Percentiles rank a stretch among this genome's conserved stretches.
Conservation (phyloP, 2,888 invertebrate species). For the Drosophila falleni region DNA sequence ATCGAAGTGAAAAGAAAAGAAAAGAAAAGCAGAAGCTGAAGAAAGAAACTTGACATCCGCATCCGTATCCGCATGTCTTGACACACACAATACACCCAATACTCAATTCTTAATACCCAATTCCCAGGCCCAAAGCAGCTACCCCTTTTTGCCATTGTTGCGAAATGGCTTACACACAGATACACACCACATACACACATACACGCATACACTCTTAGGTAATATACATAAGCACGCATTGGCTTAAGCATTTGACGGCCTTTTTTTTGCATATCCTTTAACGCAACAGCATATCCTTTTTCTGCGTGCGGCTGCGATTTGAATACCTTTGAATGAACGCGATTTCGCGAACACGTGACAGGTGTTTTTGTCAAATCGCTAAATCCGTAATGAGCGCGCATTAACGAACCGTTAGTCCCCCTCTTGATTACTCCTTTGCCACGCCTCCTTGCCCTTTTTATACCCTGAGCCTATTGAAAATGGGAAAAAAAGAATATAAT, state of each 20-base stretch:
- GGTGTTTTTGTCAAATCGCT: conserved; percentile 43
- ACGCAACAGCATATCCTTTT: conserved; percentile 23
- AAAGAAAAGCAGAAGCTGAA: background rate
- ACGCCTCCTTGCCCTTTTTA: background rate
- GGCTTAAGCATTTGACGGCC: conserved; percentile 39
- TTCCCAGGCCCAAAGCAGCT: conserved; percentile 26
- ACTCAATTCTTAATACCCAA: conserved; percentile 38
- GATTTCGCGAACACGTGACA: conserved; percentile 20
- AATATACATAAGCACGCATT: conserved; percentile 21
- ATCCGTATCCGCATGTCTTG: conserved; percentile 26
- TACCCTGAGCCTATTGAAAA: too few relatives aligned
- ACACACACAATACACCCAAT: conserved; percentile 36
- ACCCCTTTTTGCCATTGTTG: conserved; percentile 53
- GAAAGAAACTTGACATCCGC: conserved; percentile 20
- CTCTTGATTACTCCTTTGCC: background rate
- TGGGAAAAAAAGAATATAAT: too few relatives aligned
- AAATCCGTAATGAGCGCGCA: conserved; percentile 50
- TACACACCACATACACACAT: conserved; percentile 10
- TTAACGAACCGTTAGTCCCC: conserved; percentile 16
- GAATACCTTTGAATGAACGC: background rate
- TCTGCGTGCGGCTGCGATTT: conserved; percentile 1
- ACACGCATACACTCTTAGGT: conserved; percentile 10
- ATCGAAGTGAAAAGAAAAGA: conserved; percentile 3
- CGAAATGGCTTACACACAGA: conserved; percentile 35
- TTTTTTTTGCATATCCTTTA: conserved; percentile 39